Evolutionary conservation across 2,113 vertebrate genomes (phyloP).

Genomic region (pig (Sus scrofa)): T2T-Sscrofa CM000824.6:109533501-109534000

Average conservation of each 20-base stretch:
- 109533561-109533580: neutral
- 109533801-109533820: neutral
- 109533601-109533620: neutral
- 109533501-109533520: rapidly evolving
- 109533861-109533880: neutral
- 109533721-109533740: neutral
- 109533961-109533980: neutral
- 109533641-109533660: neutral
- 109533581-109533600: too few species aligned
- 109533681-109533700: neutral
- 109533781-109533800: neutral
- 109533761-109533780: neutral
- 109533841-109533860: neutral
- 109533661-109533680: neutral
- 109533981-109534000: neutral
- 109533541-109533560: neutral
- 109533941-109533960: neutral
- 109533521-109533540: neutral
- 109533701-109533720: neutral
- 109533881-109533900: neutral
- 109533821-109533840: neutral
- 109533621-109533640: conserved; percentile 21
- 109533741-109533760: neutral
- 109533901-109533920: neutral
- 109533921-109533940: neutral